Percentiles rank a stretch among this genome's conserved stretches.
Evolutionary conservation across 2,113 vertebrate genomes (phyloP).

Genomic region (Hippopotamus amphibius): DNA sequence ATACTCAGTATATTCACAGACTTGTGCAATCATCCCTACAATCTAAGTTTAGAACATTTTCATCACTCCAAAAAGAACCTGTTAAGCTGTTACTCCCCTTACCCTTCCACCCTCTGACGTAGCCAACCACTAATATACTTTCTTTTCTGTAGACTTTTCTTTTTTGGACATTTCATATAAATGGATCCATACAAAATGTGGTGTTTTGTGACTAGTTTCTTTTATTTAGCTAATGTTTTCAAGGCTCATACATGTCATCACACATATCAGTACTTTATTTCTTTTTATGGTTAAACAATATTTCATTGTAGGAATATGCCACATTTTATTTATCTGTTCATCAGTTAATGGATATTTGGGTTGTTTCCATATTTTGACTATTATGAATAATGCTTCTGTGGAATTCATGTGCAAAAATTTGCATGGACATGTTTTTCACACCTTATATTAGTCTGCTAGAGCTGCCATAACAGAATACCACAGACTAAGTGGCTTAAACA

Average conservation of each 20-base stretch:
- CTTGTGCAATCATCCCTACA: background rate
- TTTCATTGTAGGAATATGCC: background rate
- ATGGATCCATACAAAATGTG: background rate
- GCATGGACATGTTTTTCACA: background rate
- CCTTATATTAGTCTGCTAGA: background rate
- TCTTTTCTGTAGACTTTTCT: background rate
- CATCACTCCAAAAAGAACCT: background rate
- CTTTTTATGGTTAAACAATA: background rate
- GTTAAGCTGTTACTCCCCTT: background rate
- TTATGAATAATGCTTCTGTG: background rate
- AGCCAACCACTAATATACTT: background rate
- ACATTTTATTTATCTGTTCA: background rate
- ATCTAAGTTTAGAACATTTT: conserved; percentile 7
- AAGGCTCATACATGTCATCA: background rate
- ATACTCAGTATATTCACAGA: background rate
- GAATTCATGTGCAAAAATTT: background rate
- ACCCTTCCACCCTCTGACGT: background rate
- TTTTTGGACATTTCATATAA: background rate
- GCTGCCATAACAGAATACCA: background rate
- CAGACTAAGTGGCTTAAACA: background rate
- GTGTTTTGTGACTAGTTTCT: background rate
- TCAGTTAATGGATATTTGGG: background rate
- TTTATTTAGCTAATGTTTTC: background rate
- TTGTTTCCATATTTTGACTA: background rate
- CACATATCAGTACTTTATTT: background rate